These are phyloP conservation scores for Scaeva pyrastri DNA, from an alignment of 2,888 invertebrate species.

Conservation along the genomic window DNA sequence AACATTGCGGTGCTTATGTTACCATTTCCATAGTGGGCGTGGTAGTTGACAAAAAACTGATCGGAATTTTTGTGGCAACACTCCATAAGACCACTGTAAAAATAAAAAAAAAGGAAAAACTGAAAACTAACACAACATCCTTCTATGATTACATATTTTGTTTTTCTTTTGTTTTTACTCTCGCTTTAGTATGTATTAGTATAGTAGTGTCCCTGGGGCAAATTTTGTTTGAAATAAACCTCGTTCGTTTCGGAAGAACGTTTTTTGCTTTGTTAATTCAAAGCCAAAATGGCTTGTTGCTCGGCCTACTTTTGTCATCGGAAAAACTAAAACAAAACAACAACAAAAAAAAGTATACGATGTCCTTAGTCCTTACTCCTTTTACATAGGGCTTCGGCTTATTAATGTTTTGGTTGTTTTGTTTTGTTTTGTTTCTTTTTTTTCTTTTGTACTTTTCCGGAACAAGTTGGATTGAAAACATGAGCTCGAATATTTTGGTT, in stretches of 20 bases:
- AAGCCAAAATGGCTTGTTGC: constrained; percentile 44
- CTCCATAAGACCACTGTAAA: neutral
- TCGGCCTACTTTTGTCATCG: constrained; percentile 47
- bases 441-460: too few relatives aligned
- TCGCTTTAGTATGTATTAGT: neutral
- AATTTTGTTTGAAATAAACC: constrained; percentile 9
- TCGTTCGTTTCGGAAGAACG: neutral
- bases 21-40: neutral
- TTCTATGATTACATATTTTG: constrained; percentile 15
- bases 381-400: constrained; percentile 1
- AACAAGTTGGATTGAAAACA: constrained; percentile 1
- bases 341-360: neutral
- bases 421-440: neutral
- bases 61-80: neutral
- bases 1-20: neutral
- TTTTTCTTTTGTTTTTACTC: neutral
- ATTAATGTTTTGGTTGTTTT: constrained; percentile 6
- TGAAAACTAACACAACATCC: neutral
- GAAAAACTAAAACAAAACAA: neutral
- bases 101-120: neutral
- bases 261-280: constrained; percentile 28
- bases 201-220: neutral
- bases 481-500: neutral
- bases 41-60: neutral
- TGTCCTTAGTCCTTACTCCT: constrained; percentile 7